Conservation (phyloP, 2,113 vertebrate species). For the Pseudorasbora parva region DNA sequence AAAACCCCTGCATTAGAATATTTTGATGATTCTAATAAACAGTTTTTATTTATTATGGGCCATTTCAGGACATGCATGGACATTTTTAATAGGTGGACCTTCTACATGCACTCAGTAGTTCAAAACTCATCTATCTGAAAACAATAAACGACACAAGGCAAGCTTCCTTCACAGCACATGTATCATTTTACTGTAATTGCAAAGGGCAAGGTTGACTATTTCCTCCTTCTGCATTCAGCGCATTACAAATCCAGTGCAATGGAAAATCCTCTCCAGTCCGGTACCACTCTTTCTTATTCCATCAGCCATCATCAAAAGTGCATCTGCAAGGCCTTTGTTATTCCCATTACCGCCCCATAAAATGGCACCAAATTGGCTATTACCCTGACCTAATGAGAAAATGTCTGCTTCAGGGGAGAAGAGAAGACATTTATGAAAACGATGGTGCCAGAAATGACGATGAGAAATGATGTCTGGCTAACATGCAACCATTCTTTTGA, state of each 20-base stretch:
- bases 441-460: conserved; percentile 46
- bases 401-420: conserved; percentile 45
- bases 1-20: not conserved
- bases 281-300: conserved; percentile 29
- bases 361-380: conserved; percentile 48
- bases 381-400: conserved; percentile 47
- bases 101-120: not conserved
- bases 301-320: conserved; percentile 35
- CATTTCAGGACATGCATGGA: not conserved
- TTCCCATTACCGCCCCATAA: conserved; percentile 40
- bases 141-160: not conserved
- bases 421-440: conserved; percentile 45
- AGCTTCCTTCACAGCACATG: not conserved
- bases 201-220: not conserved
- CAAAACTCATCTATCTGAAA: not conserved
- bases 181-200: conserved; percentile 15
- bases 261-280: conserved; percentile 15
- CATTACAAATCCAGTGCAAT: conserved; percentile 12
- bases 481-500: not conserved
- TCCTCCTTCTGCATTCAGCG: not conserved
- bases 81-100: not conserved
- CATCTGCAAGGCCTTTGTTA: conserved; percentile 49
- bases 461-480: conserved; percentile 21
- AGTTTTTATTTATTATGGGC: not conserved
- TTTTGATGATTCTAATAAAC: not conserved